These are phyloP conservation scores for Anniella stebbinsi DNA, from an alignment of 2,797 vertebrate genomes.

Conservation along the genomic window DNA sequence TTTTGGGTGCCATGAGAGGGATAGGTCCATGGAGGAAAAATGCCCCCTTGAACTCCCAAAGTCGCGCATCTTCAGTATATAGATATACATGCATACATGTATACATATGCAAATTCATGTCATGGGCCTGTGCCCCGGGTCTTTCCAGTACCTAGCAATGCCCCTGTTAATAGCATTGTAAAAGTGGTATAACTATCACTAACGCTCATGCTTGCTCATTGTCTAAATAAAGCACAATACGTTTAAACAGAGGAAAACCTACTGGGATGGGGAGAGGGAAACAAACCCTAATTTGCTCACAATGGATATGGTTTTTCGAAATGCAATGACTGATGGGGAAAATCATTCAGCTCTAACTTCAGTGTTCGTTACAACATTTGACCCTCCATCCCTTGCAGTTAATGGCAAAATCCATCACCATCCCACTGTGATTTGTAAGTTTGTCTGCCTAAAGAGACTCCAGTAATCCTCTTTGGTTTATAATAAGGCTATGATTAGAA, in stretches of 20 bases:
- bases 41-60: too few species aligned
- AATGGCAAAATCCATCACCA: slow-evolving; percentile 47
- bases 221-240: not conserved
- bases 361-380: not conserved
- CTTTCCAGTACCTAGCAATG: too few species aligned
- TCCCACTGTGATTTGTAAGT: slow-evolving; percentile 51
- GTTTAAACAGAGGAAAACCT: slow-evolving; percentile 24
- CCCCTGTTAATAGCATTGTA: not conserved
- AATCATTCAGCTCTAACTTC: slow-evolving; percentile 29
- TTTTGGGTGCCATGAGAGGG: too few species aligned
- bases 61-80: too few species aligned
- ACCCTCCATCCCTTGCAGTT: slow-evolving; percentile 45
- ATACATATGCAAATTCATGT: too few species aligned
- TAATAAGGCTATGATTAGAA: slow-evolving; percentile 54
- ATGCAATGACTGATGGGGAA: not conserved
- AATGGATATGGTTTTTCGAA: not conserved
- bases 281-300: slow-evolving; percentile 31
- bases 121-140: too few species aligned
- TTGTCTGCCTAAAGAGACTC: slow-evolving; percentile 50
- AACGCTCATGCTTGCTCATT: slow-evolving; percentile 12
- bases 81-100: too few species aligned
- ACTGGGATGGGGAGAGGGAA: not conserved
- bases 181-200: not conserved
- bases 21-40: too few species aligned
- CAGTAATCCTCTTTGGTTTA: slow-evolving; percentile 60